Conservation (phyloP, 2,797 vertebrate genomes). For the Pseudocheirus occidentalis region DNA sequence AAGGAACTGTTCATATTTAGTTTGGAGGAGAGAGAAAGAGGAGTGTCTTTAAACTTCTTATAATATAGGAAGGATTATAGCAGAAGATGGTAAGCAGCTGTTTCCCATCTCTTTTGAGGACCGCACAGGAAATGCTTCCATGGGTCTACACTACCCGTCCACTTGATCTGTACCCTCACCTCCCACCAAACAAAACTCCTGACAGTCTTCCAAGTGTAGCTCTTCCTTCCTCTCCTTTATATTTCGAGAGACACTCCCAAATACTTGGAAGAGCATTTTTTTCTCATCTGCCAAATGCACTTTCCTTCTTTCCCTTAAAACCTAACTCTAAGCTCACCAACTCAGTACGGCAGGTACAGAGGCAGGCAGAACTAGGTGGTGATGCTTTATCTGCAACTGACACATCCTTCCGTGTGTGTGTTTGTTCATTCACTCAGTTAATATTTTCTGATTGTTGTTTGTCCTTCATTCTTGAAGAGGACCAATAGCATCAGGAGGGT, state of each 20-base stretch:
- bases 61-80: constrained; percentile 28
- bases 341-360: neutral
- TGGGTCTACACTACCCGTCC: neutral
- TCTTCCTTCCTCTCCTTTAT: constrained; percentile 14
- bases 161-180: neutral
- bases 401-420: neutral
- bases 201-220: constrained; percentile 41
- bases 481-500: neutral
- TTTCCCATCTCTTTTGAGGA: neutral
- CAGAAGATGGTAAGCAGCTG: constrained; percentile 62
- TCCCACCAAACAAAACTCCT: constrained; percentile 18
- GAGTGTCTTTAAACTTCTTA: constrained; percentile 52
- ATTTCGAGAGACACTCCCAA: constrained; percentile 29
- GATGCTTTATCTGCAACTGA: neutral
- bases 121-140: constrained; percentile 61
- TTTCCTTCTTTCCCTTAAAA: constrained; percentile 11
- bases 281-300: constrained; percentile 25
- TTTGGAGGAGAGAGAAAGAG: constrained; percentile 28
- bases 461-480: neutral
- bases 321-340: constrained; percentile 9
- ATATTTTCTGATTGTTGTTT: neutral
- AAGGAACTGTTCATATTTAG: neutral
- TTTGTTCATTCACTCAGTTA: neutral
- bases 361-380: neutral
- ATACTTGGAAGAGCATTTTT: constrained; percentile 41